A percentile compares a stretch with the other conserved stretches of the same genome.
These are phyloP conservation scores for Pristionchus fissidentatus DNA, from an alignment of 2,888 invertebrate species.

Conservation along the genomic window DNA sequence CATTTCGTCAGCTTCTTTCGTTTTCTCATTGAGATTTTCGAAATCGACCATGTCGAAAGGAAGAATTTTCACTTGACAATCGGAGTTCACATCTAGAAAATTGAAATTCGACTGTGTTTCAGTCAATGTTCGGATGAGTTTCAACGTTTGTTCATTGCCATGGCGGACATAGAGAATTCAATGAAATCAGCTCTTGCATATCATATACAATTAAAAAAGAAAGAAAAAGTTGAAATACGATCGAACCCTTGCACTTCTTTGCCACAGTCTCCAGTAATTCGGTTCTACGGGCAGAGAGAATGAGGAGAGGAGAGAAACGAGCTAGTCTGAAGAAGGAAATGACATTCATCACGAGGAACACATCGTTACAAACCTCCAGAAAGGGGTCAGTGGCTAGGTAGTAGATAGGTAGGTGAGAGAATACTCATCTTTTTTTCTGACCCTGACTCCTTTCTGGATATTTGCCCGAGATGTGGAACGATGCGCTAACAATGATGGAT, in stretches of 20 bases:
- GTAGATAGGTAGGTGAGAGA: background rate
- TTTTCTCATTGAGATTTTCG: background rate
- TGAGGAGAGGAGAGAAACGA: slow-evolving; percentile 24
- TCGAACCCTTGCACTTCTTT: slow-evolving; percentile 33
- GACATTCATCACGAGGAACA: background rate
- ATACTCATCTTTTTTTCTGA: background rate
- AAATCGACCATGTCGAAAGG: slow-evolving; percentile 28
- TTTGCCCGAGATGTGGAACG: background rate
- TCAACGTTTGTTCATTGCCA: background rate
- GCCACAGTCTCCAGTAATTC: slow-evolving; percentile 33
- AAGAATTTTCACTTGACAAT: slow-evolving; percentile 43
- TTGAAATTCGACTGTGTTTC: no score
- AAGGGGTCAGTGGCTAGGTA: background rate
- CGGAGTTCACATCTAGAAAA: background rate
- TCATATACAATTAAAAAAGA: background rate
- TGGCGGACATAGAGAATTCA: background rate
- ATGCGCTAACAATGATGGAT: background rate
- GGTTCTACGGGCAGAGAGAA: slow-evolving; percentile 4
- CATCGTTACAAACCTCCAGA: background rate
- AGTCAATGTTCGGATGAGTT: background rate
- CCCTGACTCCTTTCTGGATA: no score
- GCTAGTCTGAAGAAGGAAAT: background rate
- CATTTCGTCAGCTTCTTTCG: slow-evolving; percentile 21
- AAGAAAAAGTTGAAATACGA: no score
- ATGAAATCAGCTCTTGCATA: background rate